These are phyloP conservation scores for Ornithoptera priamus DNA, from an alignment of 2,888 invertebrate species.

Conservation along the genomic window DNA sequence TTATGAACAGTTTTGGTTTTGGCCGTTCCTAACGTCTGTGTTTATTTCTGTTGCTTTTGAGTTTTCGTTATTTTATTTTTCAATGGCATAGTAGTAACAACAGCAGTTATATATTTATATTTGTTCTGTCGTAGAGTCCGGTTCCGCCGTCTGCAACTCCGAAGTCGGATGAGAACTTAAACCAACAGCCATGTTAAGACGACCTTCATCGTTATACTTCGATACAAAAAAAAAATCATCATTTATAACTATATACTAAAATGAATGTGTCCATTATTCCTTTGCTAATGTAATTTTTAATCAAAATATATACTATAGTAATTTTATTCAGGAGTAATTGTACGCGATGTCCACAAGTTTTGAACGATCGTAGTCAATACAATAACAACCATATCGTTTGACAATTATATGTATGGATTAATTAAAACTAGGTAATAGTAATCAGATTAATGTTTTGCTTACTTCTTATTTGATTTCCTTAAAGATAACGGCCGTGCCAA, in stretches of 20 bases:
- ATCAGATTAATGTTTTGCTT: conserved; percentile 6
- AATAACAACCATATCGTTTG: conserved; percentile 10
- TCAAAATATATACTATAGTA: conserved; percentile 9
- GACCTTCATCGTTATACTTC: conserved; percentile 29
- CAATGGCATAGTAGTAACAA: conserved; percentile 21
- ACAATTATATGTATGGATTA: conserved; percentile 6
- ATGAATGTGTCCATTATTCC: conserved; percentile 23
- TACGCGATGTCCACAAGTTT: conserved; percentile 5
- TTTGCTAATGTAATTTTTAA: conserved; percentile 18
- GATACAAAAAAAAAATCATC: conserved; percentile 41
- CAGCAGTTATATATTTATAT: conserved; percentile 40
- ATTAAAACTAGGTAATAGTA: conserved; percentile 9
- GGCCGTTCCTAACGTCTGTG: conserved; percentile 30
- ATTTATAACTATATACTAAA: conserved; percentile 39
- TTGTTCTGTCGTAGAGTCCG: conserved; percentile 82
- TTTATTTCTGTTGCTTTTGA: conserved; percentile 31
- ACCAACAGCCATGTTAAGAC: conserved; percentile 82
- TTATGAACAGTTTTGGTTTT: conserved; percentile 30
- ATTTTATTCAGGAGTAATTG: conserved; percentile 7
- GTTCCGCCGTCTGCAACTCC: conserved; percentile 81
- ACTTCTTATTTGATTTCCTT: conserved; percentile 17
- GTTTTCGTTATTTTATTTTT: conserved; percentile 22
- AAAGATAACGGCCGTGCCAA: conserved; percentile 27
- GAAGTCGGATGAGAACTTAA: conserved; percentile 87
- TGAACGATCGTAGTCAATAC: conserved; percentile 6